These are phyloP conservation scores for Grantiella picta DNA, from an alignment of 2,113 vertebrate species.

Conservation along the genomic window DNA sequence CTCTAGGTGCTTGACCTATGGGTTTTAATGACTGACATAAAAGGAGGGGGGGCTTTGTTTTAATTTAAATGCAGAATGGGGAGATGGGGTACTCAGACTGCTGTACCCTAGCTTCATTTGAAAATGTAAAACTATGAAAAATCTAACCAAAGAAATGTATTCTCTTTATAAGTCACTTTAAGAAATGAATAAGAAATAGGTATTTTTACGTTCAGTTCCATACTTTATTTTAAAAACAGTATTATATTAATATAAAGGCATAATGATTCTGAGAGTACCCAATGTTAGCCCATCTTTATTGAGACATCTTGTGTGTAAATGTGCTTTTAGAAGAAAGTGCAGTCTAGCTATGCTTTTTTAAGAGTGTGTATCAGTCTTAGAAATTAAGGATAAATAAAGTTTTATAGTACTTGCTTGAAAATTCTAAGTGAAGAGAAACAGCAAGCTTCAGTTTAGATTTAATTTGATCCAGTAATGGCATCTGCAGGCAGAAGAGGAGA, in stretches of 20 bases:
- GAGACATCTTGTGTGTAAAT: not conserved
- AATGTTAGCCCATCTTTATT: not conserved
- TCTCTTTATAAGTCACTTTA: not conserved
- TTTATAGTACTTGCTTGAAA: not conserved
- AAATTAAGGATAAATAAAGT: not conserved
- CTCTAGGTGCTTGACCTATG: not conserved
- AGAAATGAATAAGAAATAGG: not conserved
- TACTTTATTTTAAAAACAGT: not conserved
- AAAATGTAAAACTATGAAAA: not conserved
- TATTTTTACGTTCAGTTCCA: not conserved
- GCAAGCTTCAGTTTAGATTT: not conserved
- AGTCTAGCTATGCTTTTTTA: not conserved
- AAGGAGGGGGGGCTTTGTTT: not conserved
- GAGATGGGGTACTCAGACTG: not conserved
- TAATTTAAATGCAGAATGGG: not conserved
- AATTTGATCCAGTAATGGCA: conserved; percentile 21
- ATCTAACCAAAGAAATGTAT: not conserved
- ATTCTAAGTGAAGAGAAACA: not conserved
- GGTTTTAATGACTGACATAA: not conserved
- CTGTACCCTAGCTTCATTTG: not conserved
- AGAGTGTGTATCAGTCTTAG: not conserved
- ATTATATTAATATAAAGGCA: not conserved
- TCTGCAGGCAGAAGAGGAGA: conserved; percentile 6
- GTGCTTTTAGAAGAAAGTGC: not conserved
- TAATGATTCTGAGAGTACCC: not conserved